phyloP scores from a whole-genome alignment of 2,797 vertebrate species.

The Lagorchestes hirsutus region DNA sequence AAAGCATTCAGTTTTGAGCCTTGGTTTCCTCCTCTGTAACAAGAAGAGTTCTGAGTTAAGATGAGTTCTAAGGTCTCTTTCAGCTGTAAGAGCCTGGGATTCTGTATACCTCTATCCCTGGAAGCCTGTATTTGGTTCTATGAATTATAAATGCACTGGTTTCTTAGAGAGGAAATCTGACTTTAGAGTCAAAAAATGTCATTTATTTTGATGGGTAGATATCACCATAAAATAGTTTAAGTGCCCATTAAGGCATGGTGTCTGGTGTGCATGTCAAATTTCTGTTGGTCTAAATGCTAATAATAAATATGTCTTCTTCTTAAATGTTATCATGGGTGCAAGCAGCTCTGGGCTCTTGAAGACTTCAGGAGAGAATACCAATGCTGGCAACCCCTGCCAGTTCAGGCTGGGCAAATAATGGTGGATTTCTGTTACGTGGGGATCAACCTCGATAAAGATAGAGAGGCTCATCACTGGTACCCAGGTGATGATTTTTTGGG shows the following conservation, averaged over 20 bases:
- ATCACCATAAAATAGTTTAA: conserved; percentile 31
- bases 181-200: conserved; percentile 15
- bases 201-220: conserved; percentile 52
- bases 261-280: conserved; percentile 23
- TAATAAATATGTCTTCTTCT: neutral
- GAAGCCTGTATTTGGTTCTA: conserved; percentile 31
- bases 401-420: neutral
- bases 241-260: conserved; percentile 10
- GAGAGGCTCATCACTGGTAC: neutral
- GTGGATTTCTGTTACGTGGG: neutral
- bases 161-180: conserved; percentile 34
- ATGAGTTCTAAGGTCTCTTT: conserved; percentile 59
- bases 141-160: neutral
- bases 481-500: neutral
- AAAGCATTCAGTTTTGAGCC: neutral
- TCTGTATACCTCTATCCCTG: neutral
- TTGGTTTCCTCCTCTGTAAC: neutral
- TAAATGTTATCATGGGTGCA: neutral
- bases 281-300: conserved; percentile 56
- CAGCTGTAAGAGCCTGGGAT: conserved; percentile 53
- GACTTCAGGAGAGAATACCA: neutral
- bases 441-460: neutral
- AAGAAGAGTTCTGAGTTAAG: conserved; percentile 1
- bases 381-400: neutral
- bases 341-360: neutral